Evolutionary conservation across 1,140 invertebrate species (phyloP), one percentile per base, ranked within the genome.

Genomic region (Goniozus legneri): DNA sequence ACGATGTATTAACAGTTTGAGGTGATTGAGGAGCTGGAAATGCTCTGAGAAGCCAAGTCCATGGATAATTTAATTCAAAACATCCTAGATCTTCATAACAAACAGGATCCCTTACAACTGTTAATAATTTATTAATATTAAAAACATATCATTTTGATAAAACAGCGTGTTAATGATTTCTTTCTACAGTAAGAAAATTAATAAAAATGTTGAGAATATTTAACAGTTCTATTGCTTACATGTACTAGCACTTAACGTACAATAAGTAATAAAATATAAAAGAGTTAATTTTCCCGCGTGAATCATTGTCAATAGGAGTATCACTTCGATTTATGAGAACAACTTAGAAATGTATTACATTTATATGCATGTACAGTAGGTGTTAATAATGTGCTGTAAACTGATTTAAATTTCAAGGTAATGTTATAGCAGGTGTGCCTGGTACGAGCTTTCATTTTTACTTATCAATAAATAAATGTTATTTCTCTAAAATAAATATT

Each of bases 11-110:
- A 19, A 68, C 57, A 8, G 55, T 45, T 30, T 52, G 40, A 0
- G 65, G 65, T 18, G 12, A 32, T 37, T 49, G 31, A 7, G 65
- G 63, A 13, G 44, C 13, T 12, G 65, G 65, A 18, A 65, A 52
- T 4, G 64, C 64, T 34, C 65, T 44, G 8, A 60, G 15, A 3
- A 58, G n/a, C 8, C 47, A 50, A 22, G 32, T 41, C 65, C 65
- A 68, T 8, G 65, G 65, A 10, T 30, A 10, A 6, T 44, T 38
- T 27, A 52, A 52, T 1, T 51, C 27, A 24, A 68, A 68, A 48
- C 65, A 68, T 38, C 64, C 64, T 6, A 68, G 44, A 24, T 54
- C 53, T n/a, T 47, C 47, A 30, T 58, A 68, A 40, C 63, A 64
- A 18, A 31, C 21, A 34, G 42, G 24, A 6, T 27, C 24, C 24